A percentile compares a stretch with the other conserved stretches of the same genome.
phyloP scores from a whole-genome alignment of 2,797 vertebrate genomes.

The Sebastes jordani region DNA sequence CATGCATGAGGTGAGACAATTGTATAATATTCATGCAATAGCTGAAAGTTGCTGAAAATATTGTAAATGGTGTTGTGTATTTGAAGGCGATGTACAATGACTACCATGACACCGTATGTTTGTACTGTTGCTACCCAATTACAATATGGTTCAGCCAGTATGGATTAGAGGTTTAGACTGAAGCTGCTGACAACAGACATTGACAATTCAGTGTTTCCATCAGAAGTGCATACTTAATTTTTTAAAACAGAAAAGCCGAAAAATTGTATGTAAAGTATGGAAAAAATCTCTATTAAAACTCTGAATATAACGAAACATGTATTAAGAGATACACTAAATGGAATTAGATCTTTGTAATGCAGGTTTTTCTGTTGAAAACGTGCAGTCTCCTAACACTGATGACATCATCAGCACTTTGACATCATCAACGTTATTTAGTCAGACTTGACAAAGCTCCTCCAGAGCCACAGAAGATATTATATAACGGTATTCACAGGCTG shows the following conservation, averaged over 20 bases:
- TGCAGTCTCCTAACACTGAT: neutral
- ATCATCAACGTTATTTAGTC: neutral
- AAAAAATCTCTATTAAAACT: neutral
- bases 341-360: neutral
- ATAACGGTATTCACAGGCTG: neutral
- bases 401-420: neutral
- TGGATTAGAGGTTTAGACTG: neutral
- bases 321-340: neutral
- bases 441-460: neutral
- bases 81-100: neutral
- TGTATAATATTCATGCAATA: conserved; percentile 58
- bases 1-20: conserved; percentile 59
- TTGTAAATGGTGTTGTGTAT: conserved; percentile 18
- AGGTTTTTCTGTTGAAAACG: neutral
- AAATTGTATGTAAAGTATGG: neutral
- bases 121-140: neutral
- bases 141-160: neutral
- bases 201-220: neutral
- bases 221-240: neutral
- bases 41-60: conserved; percentile 44
- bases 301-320: neutral
- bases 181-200: neutral
- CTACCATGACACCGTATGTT: neutral
- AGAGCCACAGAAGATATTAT: too few species aligned
- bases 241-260: neutral